These are phyloP conservation scores for Belonocnema kinseyi DNA, from an alignment of 1,140 invertebrate genomes.

Conservation along the genomic window DNA sequence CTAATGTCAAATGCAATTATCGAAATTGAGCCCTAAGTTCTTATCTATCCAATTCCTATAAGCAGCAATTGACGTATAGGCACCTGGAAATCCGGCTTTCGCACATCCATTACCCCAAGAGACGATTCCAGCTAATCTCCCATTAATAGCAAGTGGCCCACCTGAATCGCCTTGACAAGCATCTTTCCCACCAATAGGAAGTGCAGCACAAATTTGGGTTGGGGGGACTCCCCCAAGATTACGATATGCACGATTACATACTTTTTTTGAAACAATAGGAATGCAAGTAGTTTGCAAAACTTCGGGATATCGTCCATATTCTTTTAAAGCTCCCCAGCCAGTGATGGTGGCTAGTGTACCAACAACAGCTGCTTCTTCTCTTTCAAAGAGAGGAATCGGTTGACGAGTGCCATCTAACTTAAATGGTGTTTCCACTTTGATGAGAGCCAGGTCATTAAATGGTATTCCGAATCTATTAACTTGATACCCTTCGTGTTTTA, in stretches of 20 bases:
- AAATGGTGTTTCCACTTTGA: slow-evolving; percentile 60
- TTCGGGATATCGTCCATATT: neutral
- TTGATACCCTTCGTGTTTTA: slow-evolving; percentile 71
- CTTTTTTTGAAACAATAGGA: slow-evolving; percentile 52
- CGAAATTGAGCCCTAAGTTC: slow-evolving; percentile 1
- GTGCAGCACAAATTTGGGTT: slow-evolving; percentile 74
- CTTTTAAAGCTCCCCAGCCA: slow-evolving; percentile 67
- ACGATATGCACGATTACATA: slow-evolving; percentile 49
- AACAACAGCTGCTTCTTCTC: slow-evolving; percentile 48
- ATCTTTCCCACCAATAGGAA: slow-evolving; percentile 70
- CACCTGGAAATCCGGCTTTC: slow-evolving; percentile 70
- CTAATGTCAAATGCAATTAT: too few species aligned
- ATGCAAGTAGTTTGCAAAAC: slow-evolving; percentile 50
- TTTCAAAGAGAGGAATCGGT: slow-evolving; percentile 40
- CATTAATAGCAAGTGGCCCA: slow-evolving; percentile 65
- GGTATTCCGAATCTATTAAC: slow-evolving; percentile 49
- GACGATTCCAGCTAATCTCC: slow-evolving; percentile 75
- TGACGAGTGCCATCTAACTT: slow-evolving; percentile 48
- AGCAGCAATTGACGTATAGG: slow-evolving; percentile 74
- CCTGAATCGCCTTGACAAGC: slow-evolving; percentile 75
- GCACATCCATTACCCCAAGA: slow-evolving; percentile 78
- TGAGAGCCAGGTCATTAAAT: slow-evolving; percentile 78
- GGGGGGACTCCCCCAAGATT: slow-evolving; percentile 43
- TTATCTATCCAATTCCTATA: slow-evolving; percentile 70
- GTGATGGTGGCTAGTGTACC: slow-evolving; percentile 62